Evolutionary conservation across 2,888 invertebrate species (phyloP), one percentile per base, ranked within the genome.

Genomic region (Acronicta aceris): DNA sequence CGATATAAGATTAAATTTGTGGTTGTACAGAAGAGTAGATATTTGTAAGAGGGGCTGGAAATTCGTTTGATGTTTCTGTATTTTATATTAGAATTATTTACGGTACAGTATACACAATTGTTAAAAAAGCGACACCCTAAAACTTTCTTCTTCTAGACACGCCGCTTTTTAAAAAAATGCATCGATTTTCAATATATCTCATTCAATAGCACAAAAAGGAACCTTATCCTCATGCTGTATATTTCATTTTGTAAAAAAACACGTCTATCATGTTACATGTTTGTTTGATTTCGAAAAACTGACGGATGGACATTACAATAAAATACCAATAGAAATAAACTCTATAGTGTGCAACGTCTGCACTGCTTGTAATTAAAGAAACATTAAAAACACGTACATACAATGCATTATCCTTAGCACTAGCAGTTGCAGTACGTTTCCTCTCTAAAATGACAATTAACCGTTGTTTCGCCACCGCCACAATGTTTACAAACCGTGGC

Each of bases 1-100:
- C 82, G 79, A 75, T 74, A 71, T 65, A 78, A 76, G 86, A 91
- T 91, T 85, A 84, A 88, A 90, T 91, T 92, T 90, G 85, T 77
- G 84, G 84, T 71, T 74, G 65, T 81, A 78, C 84, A 79, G 83
- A 77, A 77, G 82, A 71, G 46, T 60, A 54, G 21, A 4, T 21
- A 21, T 21, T 82, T 81, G 58, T 77, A 71, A 56, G 60, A 68
- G 65, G 74, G 81, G 77, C 54, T 69, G 33, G 68, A 59, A 57
- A 68, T 74, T 65, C 71, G 74, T 82, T 83, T 77, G 71, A 82
- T 71, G 65, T 77, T 69, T 56, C 65, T 74, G 80, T 80, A 80
- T 79, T 77, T 33, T 57, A 63, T 64, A 65, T 71, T 69, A 46
- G 55, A 71, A 53, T 67, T 62, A 68, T 67, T 65, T 66, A 60